These are phyloP conservation scores for Trididemnum clinides DNA, from an alignment of 23 tunicate species.

Conservation along the genomic window DNA sequence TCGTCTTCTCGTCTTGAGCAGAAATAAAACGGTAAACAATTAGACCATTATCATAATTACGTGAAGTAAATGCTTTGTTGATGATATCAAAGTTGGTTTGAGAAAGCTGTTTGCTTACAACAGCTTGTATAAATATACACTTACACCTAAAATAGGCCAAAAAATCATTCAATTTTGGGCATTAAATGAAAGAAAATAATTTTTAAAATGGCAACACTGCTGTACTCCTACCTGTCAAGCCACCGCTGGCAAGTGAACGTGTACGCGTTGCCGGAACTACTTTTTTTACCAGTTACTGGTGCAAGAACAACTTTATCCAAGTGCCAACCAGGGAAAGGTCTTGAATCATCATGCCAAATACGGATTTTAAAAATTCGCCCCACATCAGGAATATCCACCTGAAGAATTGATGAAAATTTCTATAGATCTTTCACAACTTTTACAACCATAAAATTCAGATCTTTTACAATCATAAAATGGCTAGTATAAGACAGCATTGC, in stretches of 20 bases:
- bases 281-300: slow-evolving; percentile 53
- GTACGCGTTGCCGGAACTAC: slow-evolving; percentile 24
- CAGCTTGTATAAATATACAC: too few species aligned
- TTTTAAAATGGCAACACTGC: background rate
- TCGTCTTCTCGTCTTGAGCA: slow-evolving; percentile 79
- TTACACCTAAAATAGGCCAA: too few species aligned
- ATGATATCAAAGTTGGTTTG: too few species aligned
- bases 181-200: background rate
- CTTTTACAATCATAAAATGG: too few species aligned
- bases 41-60: too few species aligned
- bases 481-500: too few species aligned
- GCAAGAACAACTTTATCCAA: slow-evolving; percentile 81
- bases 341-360: slow-evolving; percentile 96
- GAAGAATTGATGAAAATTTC: too few species aligned
- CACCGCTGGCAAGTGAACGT: slow-evolving; percentile 78
- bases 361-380: slow-evolving; percentile 89
- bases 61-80: too few species aligned
- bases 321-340: slow-evolving; percentile 98
- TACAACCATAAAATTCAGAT: too few species aligned
- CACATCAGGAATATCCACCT: slow-evolving; percentile 81
- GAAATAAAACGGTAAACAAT: too few species aligned
- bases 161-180: background rate
- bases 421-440: too few species aligned
- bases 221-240: slow-evolving; percentile 56
- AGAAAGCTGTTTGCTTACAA: too few species aligned